Base-by-base conservation (phyloP, 2,888 invertebrate species). In the Phyto melanocephala region DNA sequence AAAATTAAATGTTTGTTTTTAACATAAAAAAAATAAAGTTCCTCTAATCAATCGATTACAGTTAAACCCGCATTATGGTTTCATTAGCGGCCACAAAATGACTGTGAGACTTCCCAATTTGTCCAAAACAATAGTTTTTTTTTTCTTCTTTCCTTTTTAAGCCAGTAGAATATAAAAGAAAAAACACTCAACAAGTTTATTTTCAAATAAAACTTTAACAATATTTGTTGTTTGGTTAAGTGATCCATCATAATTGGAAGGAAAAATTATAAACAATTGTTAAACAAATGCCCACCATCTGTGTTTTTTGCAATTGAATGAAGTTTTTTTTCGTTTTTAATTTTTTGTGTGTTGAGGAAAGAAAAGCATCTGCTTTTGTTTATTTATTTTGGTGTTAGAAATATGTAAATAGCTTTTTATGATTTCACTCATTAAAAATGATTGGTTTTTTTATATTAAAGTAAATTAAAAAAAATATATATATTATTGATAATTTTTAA, bases 351-450 rank as follows among this genome's bases (percentile, higher is more conserved):
- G n/a, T n/a, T n/a, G n/a, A n/a, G n/a, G n/a, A n/a, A n/a, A n/a
- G 2, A 20, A 52, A 52, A n/a, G 47, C 52, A 72, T 63, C 22
- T 54, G 63, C 11, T 15, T 60, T 78, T 78, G 54, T 71, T 63
- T 71, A 63, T 71, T 68, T 62, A 1, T 54, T 63, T 70, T 63
- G 15, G 56, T 71, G 78, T 71, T 63, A 47, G 8, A 33, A 78
- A 28, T 7, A 68, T 68, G 52, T 28, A 54, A 63, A 58, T 17
- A 47, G n/a, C 20, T 56, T 54, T 35, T 24, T 37, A 45, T 56
- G 20, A 10, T 11, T 40, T 68, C 42, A 11, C 35, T n/a, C 20
- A 54, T 54, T 45, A 52, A 62, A 62, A 45, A n/a, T 33, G 45
- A 15, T 63, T 28, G 24, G 37, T 45, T 75, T 17, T 15, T 42